Conservation (phyloP, 1,140 invertebrate species). For the Condylostylus longicornis region DNA sequence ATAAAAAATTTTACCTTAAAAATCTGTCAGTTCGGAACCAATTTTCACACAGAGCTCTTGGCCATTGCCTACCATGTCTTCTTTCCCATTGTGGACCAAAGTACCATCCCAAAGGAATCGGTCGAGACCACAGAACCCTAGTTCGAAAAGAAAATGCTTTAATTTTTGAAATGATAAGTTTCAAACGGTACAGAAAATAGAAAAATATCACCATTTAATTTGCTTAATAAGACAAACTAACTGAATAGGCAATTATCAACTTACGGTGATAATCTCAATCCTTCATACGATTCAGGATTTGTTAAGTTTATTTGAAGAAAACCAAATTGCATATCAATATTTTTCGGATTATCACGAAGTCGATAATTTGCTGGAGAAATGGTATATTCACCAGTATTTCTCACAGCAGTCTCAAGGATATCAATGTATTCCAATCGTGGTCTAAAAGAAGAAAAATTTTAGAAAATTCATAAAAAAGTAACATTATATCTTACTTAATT, state of each 20-base stretch:
- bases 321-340: conserved; percentile 66
- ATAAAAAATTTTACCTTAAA: conserved; percentile 28
- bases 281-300: conserved; percentile 51
- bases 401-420: conserved; percentile 41
- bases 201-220: not conserved
- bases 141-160: conserved; percentile 13
- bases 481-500: conserved; percentile 33
- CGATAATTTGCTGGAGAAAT: conserved; percentile 53
- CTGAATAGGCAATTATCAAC: conserved; percentile 28
- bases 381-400: conserved; percentile 49
- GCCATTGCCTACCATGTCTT: conserved; percentile 60
- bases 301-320: conserved; percentile 84
- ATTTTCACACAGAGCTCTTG: conserved; percentile 63
- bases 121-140: conserved; percentile 74
- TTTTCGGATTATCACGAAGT: conserved; percentile 48
- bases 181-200: not conserved
- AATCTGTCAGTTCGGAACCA: conserved; percentile 80
- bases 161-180: not conserved
- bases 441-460: conserved; percentile 30
- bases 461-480: not conserved
- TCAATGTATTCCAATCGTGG: conserved; percentile 46
- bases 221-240: not conserved
- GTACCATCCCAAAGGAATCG: conserved; percentile 85
- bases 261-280: conserved; percentile 62
- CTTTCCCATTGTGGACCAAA: conserved; percentile 76